Base-by-base conservation (phyloP, 2,888 invertebrate genomes). In the Miltochrista miniata region DNA sequence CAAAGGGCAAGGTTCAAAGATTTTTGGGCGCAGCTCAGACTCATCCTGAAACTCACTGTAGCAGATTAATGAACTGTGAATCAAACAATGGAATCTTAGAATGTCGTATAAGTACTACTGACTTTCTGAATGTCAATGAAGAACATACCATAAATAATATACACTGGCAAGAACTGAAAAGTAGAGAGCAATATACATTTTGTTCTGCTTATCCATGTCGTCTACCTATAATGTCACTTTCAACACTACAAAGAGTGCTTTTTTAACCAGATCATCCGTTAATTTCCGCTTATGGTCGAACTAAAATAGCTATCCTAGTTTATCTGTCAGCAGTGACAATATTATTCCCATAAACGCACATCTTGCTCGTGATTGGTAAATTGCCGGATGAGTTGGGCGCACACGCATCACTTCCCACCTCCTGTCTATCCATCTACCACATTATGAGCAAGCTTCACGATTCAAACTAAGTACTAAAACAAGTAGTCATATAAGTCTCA, bases 51-150 rank as follows among this genome's bases (percentile, higher is more conserved):
- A 65, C 65, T 76, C 81, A 85, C 83, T 80, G 76, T 70, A 61
- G 52, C 55, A 85, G 86, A 82, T 85, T 90, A 90, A 90, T 89
- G 90, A 85, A 76, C 87, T 87, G 87, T 88, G 72, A 87, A 87
- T 65, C 64, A 57, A 87, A 90, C 90, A 90, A 90, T 89, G 62
- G 83, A 59, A 48, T 61, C 74, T 70, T 67, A 54, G 54, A 68
- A 65, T 31, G 31, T 31, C 2, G 8, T 11, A 31, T 1, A 2
- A 31, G 31, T 31, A 31, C 31, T 31, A 67, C 69, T 59, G 68
- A 71, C 72, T 66, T 76, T 74, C 70, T 68, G 66, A 74, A 55
- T 60, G 64, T n/a, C n/a, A n/a, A n/a, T n/a, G n/a, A n/a, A n/a
- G n/a, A n/a, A n/a, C n/a, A n/a, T n/a, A n/a, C n/a, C n/a, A n/a